Base-by-base conservation (phyloP, 2,113 vertebrate genomes). In the Nannobrachium achirus region DNA sequence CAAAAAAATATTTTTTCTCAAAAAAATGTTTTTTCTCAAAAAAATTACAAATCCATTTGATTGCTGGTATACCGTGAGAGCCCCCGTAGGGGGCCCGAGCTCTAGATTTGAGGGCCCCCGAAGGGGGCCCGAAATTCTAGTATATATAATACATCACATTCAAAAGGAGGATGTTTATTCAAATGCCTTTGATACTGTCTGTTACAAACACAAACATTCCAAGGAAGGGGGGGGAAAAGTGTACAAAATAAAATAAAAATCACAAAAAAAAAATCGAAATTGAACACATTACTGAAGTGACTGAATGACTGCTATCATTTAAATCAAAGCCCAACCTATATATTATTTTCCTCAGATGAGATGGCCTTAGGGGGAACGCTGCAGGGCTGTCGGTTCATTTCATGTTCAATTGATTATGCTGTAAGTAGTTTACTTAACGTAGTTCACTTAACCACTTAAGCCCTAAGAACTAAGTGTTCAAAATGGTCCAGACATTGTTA, bases 321-420 rank as follows among this genome's bases (percentile, higher is more conserved):
- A 83, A 83, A 78, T 79, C 58, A 19, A 79, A 81, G 69, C 66
- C 69, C 50, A 20, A 49, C 41, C 51, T 58, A 64, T 86, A 82
- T 63, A 83, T 66, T 78, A 69, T 79, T 69, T 79, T 79, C 69
- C 33, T 66, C 50, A 64, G 55, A 62, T 48, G 59, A 70, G 67
- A 77, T 81, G 63, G 3, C 76, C 72, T 61, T 53, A 38, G 65
- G 56, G 61, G 39, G 42, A 13, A 55, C 67, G 49, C 63, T 69
- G 49, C 63, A 56, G 71, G 39, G 11, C 61, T 61, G 58, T 67
- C 51, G 41, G 45, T 61, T 66, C 71, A 56, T 69, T 58, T 51
- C 6, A 52, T 56, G 67, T 50, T 76, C 61, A 71, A 51, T 38
- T 57, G 52, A 72, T 74, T 74, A 44, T 44, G 3, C n/a, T 63